A percentile compares a stretch with the other conserved stretches of the same genome.
Conservation (phyloP, 1,140 invertebrate genomes). For the Ceratosolen solmsi region DNA sequence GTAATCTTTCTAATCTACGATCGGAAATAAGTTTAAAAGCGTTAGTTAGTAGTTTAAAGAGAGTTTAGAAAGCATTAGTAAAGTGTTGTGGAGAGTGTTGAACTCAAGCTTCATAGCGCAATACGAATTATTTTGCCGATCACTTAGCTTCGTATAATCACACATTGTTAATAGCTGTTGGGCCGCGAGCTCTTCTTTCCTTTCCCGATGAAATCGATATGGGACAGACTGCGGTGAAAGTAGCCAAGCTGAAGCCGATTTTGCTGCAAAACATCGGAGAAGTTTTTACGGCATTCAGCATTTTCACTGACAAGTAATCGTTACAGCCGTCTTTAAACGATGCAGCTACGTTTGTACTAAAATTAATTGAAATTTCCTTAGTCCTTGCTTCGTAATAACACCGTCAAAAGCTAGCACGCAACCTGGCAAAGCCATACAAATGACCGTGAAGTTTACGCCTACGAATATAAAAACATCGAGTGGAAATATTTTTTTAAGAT, state of each 20-base stretch:
- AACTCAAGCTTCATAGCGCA: too few species aligned
- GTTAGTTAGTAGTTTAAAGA: too few species aligned
- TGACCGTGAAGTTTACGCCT: conserved; percentile 61
- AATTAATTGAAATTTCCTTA: conserved; percentile 16
- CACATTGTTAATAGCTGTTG: conserved; percentile 66
- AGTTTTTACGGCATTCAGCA: conserved; percentile 61
- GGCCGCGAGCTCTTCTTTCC: conserved; percentile 68
- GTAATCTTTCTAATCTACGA: too few species aligned
- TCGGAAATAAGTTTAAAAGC: too few species aligned
- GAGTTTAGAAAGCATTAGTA: too few species aligned
- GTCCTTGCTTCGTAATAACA: conserved; percentile 56
- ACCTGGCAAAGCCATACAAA: conserved; percentile 61
- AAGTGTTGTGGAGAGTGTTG: too few species aligned
- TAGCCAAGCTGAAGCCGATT: conserved; percentile 63
- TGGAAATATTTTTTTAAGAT: conserved; percentile 63
- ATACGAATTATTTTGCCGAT: too few species aligned
- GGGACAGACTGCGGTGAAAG: conserved; percentile 67
- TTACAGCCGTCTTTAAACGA: not conserved
- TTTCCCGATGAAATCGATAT: conserved; percentile 72
- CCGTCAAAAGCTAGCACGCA: conserved; percentile 66
- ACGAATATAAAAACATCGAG: conserved; percentile 55
- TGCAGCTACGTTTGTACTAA: not conserved
- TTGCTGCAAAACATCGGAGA: conserved; percentile 69
- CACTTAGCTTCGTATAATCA: too few species aligned
- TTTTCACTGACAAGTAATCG: conserved; percentile 59